phyloP scores from a whole-genome alignment of 1,140 invertebrate species.

The Delia radicum region DNA sequence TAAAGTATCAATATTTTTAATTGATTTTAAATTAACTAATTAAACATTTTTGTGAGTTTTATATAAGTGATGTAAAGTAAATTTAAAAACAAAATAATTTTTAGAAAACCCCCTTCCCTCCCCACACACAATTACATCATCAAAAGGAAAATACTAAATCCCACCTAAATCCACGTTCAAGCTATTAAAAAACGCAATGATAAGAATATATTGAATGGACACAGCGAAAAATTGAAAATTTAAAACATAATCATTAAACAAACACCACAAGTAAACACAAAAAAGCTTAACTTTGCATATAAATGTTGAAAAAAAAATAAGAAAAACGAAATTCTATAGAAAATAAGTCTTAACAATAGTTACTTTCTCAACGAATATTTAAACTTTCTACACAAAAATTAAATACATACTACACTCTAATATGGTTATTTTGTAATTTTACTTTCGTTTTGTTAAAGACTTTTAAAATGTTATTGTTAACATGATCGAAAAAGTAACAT shows the following conservation, averaged over 20 bases:
- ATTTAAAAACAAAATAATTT: neutral
- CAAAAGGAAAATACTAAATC: neutral
- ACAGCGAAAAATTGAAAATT: neutral
- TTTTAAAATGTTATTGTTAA: too few relatives aligned
- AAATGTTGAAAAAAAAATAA: slow-evolving; percentile 22
- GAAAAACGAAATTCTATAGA: slow-evolving; percentile 1
- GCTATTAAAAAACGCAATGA: neutral
- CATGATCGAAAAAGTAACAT: too few relatives aligned
- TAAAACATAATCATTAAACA: neutral
- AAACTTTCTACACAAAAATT: neutral
- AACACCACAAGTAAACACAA: neutral
- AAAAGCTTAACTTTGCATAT: neutral
- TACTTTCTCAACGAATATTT: slow-evolving; percentile 29
- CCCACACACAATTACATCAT: neutral
- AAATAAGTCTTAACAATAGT: slow-evolving; percentile 26
- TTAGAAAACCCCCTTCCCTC: neutral
- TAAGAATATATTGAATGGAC: neutral
- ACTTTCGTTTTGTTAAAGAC: too few relatives aligned
- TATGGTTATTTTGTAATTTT: too few relatives aligned
- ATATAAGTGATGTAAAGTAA: neutral
- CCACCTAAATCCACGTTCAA: neutral
- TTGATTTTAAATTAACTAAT: neutral
- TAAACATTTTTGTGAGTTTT: slow-evolving; percentile 1
- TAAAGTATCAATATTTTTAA: slow-evolving; percentile 14
- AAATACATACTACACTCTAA: too few relatives aligned